phyloP scores from a whole-genome alignment of 2,113 vertebrate genomes.

The Silurus glanis region DNA sequence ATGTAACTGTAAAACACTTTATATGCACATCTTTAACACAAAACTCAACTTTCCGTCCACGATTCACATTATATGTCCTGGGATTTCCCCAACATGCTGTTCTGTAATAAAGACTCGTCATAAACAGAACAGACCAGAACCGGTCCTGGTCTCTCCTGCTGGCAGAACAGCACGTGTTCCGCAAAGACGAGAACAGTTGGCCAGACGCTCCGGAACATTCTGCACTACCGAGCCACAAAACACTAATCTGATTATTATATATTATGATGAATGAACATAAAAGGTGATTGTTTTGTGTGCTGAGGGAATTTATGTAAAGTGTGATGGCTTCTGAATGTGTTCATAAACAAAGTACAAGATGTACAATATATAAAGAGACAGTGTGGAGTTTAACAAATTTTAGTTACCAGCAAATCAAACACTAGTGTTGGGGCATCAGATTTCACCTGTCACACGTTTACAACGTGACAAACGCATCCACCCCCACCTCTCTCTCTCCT shows the following conservation, averaged over 20 bases:
- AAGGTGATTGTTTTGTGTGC: too few species aligned
- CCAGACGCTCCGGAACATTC: slow-evolving; percentile 16
- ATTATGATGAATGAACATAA: too few species aligned
- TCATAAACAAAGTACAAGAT: too few species aligned
- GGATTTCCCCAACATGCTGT: neutral
- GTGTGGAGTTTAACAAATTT: slow-evolving; percentile 35
- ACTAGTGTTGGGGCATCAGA: slow-evolving; percentile 54
- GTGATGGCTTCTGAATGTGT: too few species aligned
- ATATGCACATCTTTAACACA: neutral
- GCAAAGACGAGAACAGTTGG: slow-evolving; percentile 32
- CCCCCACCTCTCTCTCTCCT: slow-evolving; percentile 64
- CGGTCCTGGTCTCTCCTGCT: neutral
- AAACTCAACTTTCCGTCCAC: neutral
- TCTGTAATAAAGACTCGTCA: neutral
- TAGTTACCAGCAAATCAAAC: slow-evolving; percentile 41
- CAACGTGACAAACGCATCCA: slow-evolving; percentile 77
- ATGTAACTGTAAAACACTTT: neutral
- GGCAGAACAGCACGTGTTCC: neutral
- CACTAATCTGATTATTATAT: too few species aligned
- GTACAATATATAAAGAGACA: neutral
- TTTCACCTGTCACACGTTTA: slow-evolving; percentile 80
- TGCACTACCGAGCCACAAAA: neutral
- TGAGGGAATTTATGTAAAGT: too few species aligned
- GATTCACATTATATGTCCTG: neutral
- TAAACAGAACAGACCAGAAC: neutral